Conservation (phyloP, 2,113 vertebrate genomes). For the Rhabdomys dilectus region DNA sequence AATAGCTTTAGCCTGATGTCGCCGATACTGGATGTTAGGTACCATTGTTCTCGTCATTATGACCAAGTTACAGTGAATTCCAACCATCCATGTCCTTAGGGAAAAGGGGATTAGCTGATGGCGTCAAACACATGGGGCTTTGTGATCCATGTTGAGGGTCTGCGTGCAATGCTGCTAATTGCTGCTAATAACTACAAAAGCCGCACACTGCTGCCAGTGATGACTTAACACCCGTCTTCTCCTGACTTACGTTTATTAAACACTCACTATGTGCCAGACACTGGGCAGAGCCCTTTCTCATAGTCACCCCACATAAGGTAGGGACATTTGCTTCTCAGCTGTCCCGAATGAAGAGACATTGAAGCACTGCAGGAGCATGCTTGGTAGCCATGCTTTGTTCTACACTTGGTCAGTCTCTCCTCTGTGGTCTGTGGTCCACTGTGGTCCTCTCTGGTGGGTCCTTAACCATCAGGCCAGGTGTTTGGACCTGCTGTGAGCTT, state of each 20-base stretch:
- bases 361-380: too few species aligned
- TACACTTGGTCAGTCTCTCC: not conserved
- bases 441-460: not conserved
- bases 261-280: not conserved
- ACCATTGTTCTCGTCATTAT: not conserved
- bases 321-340: not conserved
- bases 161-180: not conserved
- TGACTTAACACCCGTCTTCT: not conserved
- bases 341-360: not conserved
- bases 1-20: not conserved
- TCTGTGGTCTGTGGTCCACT: too few species aligned
- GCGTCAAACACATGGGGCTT: not conserved
- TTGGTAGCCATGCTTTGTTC: not conserved
- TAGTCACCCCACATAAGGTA: not conserved
- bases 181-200: not conserved
- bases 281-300: not conserved
- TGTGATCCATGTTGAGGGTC: not conserved
- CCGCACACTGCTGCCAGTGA: not conserved
- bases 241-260: not conserved
- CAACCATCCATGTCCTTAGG: not conserved
- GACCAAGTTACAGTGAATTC: not conserved
- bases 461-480: not conserved
- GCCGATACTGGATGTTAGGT: not conserved
- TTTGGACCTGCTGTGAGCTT: not conserved
- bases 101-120: not conserved